Percentiles rank a stretch among this genome's conserved stretches.
Conservation (phyloP, 2,888 invertebrate genomes). For the Orchesellides sinensis region DNA sequence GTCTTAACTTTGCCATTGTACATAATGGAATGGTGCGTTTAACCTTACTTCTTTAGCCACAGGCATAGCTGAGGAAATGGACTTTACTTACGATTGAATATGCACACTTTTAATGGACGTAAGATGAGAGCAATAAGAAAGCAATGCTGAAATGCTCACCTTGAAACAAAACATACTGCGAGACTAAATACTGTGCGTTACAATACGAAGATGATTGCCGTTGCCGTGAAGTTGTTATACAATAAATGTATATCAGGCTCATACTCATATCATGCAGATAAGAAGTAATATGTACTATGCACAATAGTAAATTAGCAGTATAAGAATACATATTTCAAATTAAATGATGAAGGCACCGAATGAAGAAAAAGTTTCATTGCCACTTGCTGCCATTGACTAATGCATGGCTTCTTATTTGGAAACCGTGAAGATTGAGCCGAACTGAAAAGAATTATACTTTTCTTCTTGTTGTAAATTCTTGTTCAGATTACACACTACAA, state of each 20-base stretch:
- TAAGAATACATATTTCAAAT: conserved; percentile 27
- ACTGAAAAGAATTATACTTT: not conserved
- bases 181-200: not conserved
- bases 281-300: no score
- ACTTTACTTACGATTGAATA: no score
- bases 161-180: conserved; percentile 33
- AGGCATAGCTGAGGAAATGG: conserved; percentile 12
- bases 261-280: no score
- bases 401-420: conserved; percentile 14
- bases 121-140: conserved; percentile 35
- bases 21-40: conserved; percentile 16
- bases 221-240: not conserved
- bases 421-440: conserved; percentile 10
- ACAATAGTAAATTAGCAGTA: not conserved
- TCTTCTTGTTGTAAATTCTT: no score
- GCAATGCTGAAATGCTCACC: conserved; percentile 36
- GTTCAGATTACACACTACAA: not conserved
- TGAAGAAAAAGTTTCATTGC: conserved; percentile 23
- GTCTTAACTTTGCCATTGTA: not conserved
- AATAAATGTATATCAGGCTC: no score
- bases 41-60: conserved; percentile 28
- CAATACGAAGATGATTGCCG: not conserved
- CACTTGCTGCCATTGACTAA: not conserved
- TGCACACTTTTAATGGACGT: no score
- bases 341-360: not conserved